Evolutionary conservation across 2,888 invertebrate species (phyloP).

Genomic region (Willowsia nigromaculata): DNA sequence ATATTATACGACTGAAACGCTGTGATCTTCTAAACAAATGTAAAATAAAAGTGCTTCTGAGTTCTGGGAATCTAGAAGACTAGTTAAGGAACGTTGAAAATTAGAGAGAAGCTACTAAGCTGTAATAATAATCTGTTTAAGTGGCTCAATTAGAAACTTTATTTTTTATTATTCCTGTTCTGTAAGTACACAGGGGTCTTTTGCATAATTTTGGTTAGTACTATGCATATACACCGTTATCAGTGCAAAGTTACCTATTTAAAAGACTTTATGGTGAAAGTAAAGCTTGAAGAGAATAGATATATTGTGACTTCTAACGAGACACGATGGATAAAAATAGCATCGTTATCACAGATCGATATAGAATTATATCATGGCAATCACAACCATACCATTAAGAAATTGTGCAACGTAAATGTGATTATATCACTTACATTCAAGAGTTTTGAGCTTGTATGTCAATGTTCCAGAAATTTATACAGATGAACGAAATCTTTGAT

Average conservation of each 20-base stretch:
- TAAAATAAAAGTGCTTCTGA: too few species aligned
- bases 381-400: not conserved
- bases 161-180: too few species aligned
- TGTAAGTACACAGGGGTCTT: not conserved
- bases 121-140: conserved; percentile 6
- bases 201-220: too few species aligned
- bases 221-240: not conserved
- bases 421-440: not conserved
- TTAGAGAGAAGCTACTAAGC: not conserved
- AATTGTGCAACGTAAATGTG: not conserved
- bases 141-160: conserved; percentile 37
- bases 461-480: too few species aligned
- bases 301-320: not conserved
- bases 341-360: not conserved
- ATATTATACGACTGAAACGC: too few species aligned
- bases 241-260: not conserved
- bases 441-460: too few species aligned
- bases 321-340: not conserved
- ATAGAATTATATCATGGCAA: not conserved
- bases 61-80: not conserved
- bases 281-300: not conserved
- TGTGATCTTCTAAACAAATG: too few species aligned
- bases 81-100: not conserved
- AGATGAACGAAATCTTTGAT: too few species aligned
- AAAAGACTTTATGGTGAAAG: not conserved